phyloP scores from a whole-genome alignment of 2,888 invertebrate species.

The Synergus japonicus region DNA sequence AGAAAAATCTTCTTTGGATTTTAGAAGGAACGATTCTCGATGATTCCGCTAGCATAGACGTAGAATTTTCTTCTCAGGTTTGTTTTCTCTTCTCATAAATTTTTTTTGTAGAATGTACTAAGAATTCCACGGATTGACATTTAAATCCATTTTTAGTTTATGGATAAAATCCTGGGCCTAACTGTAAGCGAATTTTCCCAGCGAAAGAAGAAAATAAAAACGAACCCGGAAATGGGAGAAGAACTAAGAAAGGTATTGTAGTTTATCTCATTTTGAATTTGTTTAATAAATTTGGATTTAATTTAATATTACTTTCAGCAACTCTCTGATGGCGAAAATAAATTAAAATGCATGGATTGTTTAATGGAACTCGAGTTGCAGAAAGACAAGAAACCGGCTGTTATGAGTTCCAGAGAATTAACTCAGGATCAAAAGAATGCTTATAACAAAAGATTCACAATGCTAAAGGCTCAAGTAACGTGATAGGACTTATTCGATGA shows the following conservation, averaged over 20 bases:
- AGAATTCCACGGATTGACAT: not conserved
- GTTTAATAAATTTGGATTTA: not conserved
- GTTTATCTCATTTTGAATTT: not conserved
- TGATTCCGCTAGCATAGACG: constrained; percentile 79
- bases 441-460: not conserved
- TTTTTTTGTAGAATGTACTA: not conserved
- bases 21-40: constrained; percentile 81
- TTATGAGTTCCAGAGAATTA: constrained; percentile 58
- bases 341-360: constrained; percentile 63
- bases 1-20: constrained; percentile 80
- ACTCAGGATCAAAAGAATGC: constrained; percentile 48
- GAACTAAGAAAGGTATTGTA: constrained; percentile 64
- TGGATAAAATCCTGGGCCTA: constrained; percentile 68
- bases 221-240: constrained; percentile 63
- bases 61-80: constrained; percentile 81
- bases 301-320: constrained; percentile 56
- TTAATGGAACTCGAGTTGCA: constrained; percentile 66
- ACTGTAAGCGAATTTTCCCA: constrained; percentile 66
- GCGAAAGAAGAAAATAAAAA: constrained; percentile 67
- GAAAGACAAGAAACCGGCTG: constrained; percentile 56
- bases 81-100: constrained; percentile 11
- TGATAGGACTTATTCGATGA: not conserved
- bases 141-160: constrained; percentile 59
- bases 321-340: constrained; percentile 65
- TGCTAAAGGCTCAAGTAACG: not conserved